Evolutionary conservation across 2,888 invertebrate species (phyloP), one percentile per base, ranked within the genome.

Genomic region (Electrophaes corylata): DNA sequence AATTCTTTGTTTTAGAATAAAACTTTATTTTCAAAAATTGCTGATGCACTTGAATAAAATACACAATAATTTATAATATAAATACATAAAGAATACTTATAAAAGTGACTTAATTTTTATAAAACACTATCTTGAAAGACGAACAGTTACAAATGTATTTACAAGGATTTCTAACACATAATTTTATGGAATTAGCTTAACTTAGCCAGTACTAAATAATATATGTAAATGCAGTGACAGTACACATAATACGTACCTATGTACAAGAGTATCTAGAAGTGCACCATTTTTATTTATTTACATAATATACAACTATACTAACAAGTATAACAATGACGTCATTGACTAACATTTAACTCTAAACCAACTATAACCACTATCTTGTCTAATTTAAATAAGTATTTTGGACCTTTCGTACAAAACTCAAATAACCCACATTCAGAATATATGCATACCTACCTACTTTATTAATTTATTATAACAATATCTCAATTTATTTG

Each of bases 251-350:
- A 74, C 65, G 71, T 67, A 67, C 67, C 57, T 79, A 81, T 78
- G 70, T 78, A 79, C 74, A 81, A 69, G 70, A 71, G 72, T 75
- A 78, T 82, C 72, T 71, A 78, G 83, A 76, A 79, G 90, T 89
- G 90, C 90, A 88, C 88, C 88, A 86, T 84, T 76, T 81, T 81
- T 76, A 69, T 65, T 60, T 89, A 89, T 91, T 80, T 91, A 91
- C 90, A 91, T 74, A 78, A 86, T 91, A 66, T 90, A 91, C 90
- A 91, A 73, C 73, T 82, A 82, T 70, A 33, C 87, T 89, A 88
- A 86, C 83, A 84, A 70, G 16, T 86, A 86, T 85, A 84, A 89
- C 89, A 89, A 81, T 79, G 76, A 79, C 72, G 72, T 73, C 65
- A 72, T 66, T 67, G 73, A 70, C 69, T 69, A 66, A 67, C 60